Evolutionary conservation across 2,113 vertebrate genomes (phyloP).

Genomic region (Rhinichthys klamathensis): DNA sequence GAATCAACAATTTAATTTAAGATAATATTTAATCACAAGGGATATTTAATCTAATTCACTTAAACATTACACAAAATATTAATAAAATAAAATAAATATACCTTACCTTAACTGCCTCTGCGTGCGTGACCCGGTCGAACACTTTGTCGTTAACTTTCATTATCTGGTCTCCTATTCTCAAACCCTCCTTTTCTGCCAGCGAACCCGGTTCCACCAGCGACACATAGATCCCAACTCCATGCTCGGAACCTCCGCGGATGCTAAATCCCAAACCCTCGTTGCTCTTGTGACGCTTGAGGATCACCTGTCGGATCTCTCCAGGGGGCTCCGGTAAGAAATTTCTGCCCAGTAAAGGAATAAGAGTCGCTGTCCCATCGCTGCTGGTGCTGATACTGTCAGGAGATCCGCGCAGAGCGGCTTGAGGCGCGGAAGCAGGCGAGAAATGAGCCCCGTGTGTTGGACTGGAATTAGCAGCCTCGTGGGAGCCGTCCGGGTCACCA

Average conservation of each 20-base stretch:
- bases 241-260: slow-evolving; percentile 95
- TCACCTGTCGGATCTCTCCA: slow-evolving; percentile 85
- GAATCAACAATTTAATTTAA: background rate
- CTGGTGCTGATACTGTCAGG: slow-evolving; percentile 78
- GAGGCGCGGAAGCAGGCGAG: slow-evolving; percentile 56
- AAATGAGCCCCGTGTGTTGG: slow-evolving; percentile 63
- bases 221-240: slow-evolving; percentile 95
- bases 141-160: slow-evolving; percentile 93
- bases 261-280: slow-evolving; percentile 96
- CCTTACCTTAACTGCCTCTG: slow-evolving; percentile 92
- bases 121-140: slow-evolving; percentile 89
- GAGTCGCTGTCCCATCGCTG: slow-evolving; percentile 75
- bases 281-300: slow-evolving; percentile 88
- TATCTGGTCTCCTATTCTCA: slow-evolving; percentile 93
- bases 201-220: slow-evolving; percentile 95
- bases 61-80: background rate
- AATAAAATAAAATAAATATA: background rate
- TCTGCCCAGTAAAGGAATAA: slow-evolving; percentile 73
- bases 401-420: slow-evolving; percentile 68
- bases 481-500: slow-evolving; percentile 67
- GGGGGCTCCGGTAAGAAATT: slow-evolving; percentile 76
- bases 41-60: background rate
- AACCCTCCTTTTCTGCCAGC: slow-evolving; percentile 90
- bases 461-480: slow-evolving; percentile 64
- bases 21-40: background rate